Evolutionary conservation across 2,113 vertebrate species (phyloP), one percentile per base, ranked within the genome.

Genomic region (Eidolon helvum): DNA sequence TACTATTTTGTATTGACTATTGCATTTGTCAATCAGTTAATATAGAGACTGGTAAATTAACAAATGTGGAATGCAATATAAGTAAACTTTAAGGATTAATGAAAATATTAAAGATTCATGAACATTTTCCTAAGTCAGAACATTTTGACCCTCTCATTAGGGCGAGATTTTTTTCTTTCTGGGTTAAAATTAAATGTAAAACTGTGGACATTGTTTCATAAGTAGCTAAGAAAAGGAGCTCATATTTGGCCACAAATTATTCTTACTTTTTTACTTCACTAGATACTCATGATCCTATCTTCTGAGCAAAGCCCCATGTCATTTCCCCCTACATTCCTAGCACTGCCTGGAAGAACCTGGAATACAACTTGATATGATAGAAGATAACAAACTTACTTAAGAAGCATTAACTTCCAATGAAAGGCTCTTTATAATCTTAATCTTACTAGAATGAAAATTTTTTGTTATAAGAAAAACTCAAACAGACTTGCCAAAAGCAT

Each of bases 131-230:
- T 78, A 74, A 50, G 16, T 84, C 1, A 55, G n/a, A 93, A 57
- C 30, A 63, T 68, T 74, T 38, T 94, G 75, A 75, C 15, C 5
- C 1, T 69, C 71, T 83, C 30, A 10, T 87, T 88, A 69, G 96
- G 10, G 15, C 19, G 87, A 87, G 24, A 69, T 26, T 88, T 45
- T 28, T 71, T 91, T 82, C 28, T 78, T 35, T 69, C 33, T 61
- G 14, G 7, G 74, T 77, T 87, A 90, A 92, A 77, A 88, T 90
- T 92, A 94, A 94, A 68, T 65, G 7, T 61, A 38, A 94, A 84
- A 90, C n/a, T 71, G 19, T 77, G 38, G 40, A 40, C 5, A 92
- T 28, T 15, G 5, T 45, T 91, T 90, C 30, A 15, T 59, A 71
- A 89, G 16, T 18, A 63, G 50, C n/a, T 89, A 77, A 74, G 24